Evolutionary conservation across 1,140 invertebrate genomes (phyloP), one percentile per base, ranked within the genome.

Genomic region (Drosophila chauvacae): DNA sequence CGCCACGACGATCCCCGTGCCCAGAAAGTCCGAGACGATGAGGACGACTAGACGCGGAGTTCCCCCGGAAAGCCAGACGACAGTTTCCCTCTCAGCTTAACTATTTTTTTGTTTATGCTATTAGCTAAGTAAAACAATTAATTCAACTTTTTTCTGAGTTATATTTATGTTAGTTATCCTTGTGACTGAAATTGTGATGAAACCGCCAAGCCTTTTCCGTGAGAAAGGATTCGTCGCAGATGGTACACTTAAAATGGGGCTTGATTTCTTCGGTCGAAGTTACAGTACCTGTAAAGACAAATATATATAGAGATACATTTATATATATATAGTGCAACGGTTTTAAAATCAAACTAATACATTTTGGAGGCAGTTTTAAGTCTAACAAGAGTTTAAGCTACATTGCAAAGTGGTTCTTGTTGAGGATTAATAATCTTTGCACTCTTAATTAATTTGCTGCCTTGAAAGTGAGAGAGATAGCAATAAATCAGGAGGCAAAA

Each of bases 1-100:
- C 93, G 95, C 50, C 93, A 95, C 20, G 95, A 95, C 68, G 95
- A 95, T 88, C 95, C 95, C 7, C 93, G 93, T 86, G 94, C 91
- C n/a, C 82, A 91, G 58, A 92, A 93, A 63, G 93, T 95, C 23
- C 92, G 90, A 57, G 93, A 93, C 71, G 93, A 93, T 60, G 92
- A 90, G 65, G 86, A 90, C 42, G 71, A 81, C 30, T 90, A 86
- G 56, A 58, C 26, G 30, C 50, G 14, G 20, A 23, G 18, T 51
- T 33, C 26, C 7, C 47, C 58, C 44, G 39, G 30, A 50, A 30
- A 41, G 48, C 23, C 20, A 14, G n/a, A n/a, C 16, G 23, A 20
- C 33, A 62, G 59, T 66, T 33, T 66, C 59, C 53, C 53, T 63
- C 58, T 68, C 57, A 72, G 47, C 44, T 26, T 68, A 48, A 61